Percentiles rank a stretch among this genome's conserved stretches.
Conservation (phyloP, 1,140 invertebrate species). For the Drosophila mojavensis region DNA sequence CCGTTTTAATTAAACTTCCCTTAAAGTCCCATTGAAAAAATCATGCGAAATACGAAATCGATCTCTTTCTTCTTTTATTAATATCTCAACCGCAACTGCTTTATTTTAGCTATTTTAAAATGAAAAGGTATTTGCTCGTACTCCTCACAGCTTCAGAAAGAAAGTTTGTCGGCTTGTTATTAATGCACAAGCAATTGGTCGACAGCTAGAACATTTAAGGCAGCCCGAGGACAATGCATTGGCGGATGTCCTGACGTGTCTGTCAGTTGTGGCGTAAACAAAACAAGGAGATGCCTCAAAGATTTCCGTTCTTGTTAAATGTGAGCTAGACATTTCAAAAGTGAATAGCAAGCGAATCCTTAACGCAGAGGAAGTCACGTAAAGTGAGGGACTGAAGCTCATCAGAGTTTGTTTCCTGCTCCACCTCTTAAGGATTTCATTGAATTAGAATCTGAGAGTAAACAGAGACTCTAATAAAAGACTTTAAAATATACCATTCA, state of each 20-base stretch:
- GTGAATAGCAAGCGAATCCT: constrained; percentile 3
- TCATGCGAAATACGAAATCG: too few species aligned
- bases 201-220: constrained; percentile 16
- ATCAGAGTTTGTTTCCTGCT: not conserved
- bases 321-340: constrained; percentile 1
- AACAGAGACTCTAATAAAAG: too few species aligned
- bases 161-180: constrained; percentile 10
- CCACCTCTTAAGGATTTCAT: too few species aligned
- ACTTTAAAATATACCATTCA: too few species aligned
- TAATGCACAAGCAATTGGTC: constrained; percentile 16
- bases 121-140: too few species aligned
- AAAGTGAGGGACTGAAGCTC: not conserved
- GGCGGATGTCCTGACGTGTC: constrained; percentile 21
- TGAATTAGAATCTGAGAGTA: too few species aligned
- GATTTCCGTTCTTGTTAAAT: constrained; percentile 7
- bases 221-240: not conserved
- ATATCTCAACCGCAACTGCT: too few species aligned
- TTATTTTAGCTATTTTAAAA: too few species aligned
- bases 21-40: too few species aligned
- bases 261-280: constrained; percentile 5
- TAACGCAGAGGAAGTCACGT: constrained; percentile 18
- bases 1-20: too few species aligned
- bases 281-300: constrained; percentile 4
- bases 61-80: too few species aligned
- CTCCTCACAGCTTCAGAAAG: too few species aligned